A percentile compares a stretch with the other conserved stretches of the same genome.
These are phyloP conservation scores for Plebejus argus DNA, from an alignment of 2,888 invertebrate genomes.

Conservation along the genomic window DNA sequence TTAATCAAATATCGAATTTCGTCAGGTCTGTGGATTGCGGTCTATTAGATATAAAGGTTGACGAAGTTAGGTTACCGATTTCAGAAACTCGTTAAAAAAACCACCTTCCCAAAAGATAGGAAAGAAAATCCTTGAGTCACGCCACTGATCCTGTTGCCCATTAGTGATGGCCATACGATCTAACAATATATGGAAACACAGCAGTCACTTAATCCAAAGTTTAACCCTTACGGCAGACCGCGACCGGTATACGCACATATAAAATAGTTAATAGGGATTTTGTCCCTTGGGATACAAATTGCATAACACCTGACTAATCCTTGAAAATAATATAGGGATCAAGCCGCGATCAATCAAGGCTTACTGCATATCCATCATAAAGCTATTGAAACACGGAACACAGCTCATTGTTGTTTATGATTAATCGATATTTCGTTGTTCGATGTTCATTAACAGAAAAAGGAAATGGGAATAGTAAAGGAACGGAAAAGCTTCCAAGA, in stretches of 20 bases:
- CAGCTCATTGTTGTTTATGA: not conserved
- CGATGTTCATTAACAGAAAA: slow-evolving; percentile 16
- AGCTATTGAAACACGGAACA: slow-evolving; percentile 12
- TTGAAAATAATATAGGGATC: not conserved
- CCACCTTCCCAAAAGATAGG: too few species aligned
- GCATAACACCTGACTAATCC: slow-evolving; percentile 14
- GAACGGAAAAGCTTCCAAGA: slow-evolving; percentile 16
- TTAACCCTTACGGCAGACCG: not conserved
- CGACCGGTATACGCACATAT: not conserved
- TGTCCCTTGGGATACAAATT: not conserved
- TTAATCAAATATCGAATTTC: too few species aligned
- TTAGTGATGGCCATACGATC: not conserved
- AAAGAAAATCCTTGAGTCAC: too few species aligned
- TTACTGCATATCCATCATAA: slow-evolving; percentile 3
- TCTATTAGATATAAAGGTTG: too few species aligned
- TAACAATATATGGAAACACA: not conserved
- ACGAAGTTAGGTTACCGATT: too few species aligned
- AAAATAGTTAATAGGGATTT: not conserved
- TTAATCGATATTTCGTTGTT: slow-evolving; percentile 14
- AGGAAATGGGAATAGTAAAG: slow-evolving; percentile 15
- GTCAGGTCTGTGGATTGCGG: too few species aligned
- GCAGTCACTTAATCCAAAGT: not conserved
- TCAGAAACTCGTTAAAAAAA: too few species aligned
- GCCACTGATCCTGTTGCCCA: too few species aligned
- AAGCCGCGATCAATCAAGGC: not conserved